Percentiles rank a stretch among this genome's conserved stretches.
Evolutionary conservation across 2,888 invertebrate genomes (phyloP).

Genomic region (Tachina grossa): DNA sequence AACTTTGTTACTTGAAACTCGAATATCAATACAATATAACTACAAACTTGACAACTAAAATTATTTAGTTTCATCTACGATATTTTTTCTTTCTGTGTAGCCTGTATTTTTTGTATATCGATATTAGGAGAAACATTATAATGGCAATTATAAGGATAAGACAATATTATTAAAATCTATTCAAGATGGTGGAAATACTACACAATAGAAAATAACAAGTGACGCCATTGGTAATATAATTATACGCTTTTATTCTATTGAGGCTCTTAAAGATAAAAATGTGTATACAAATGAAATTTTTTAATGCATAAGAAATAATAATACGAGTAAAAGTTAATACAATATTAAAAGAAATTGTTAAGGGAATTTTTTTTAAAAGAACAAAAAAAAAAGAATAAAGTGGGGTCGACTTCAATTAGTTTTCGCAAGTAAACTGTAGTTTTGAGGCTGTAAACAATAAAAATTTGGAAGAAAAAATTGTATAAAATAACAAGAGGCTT

Average conservation of each 20-base stretch:
- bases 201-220: conserved; percentile 18
- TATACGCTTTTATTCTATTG: background rate
- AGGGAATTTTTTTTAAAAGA: background rate
- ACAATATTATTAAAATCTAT: conserved; percentile 35
- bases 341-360: background rate
- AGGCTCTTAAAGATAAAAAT: background rate
- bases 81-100: background rate
- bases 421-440: too few relatives aligned
- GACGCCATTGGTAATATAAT: conserved; percentile 30
- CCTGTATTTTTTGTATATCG: background rate
- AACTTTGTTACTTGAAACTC: too few relatives aligned
- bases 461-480: background rate
- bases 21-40: too few relatives aligned
- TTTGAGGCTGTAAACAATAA: too few relatives aligned
- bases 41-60: too few relatives aligned
- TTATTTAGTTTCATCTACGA: background rate
- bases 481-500: background rate
- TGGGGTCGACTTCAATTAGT: too few relatives aligned
- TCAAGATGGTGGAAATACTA: background rate
- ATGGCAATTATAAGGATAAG: background rate
- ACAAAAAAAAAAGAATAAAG: background rate
- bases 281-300: background rate
- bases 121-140: background rate
- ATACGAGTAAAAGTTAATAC: background rate
- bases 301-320: background rate